These are phyloP conservation scores for Machimus rusticus DNA, from an alignment of 2,888 invertebrate genomes.

Conservation along the genomic window DNA sequence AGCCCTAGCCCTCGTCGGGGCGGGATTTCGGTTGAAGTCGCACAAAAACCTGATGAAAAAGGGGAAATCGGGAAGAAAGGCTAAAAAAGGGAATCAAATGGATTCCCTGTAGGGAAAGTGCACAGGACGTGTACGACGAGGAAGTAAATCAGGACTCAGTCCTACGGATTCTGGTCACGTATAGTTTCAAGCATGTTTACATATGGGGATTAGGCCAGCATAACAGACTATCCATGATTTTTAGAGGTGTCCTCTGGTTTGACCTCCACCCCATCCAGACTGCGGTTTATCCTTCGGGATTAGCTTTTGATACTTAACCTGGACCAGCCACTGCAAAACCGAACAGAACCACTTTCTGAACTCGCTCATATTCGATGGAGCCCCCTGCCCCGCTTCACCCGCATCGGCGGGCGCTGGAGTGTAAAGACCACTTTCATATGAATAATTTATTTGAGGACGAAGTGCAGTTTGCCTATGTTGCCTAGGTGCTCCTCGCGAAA, in stretches of 20 bases:
- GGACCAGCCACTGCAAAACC: not conserved
- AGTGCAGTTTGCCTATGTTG: not conserved
- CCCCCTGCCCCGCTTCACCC: not conserved
- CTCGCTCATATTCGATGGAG: not conserved
- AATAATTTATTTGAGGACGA: constrained; percentile 20
- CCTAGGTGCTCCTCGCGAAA: not conserved
- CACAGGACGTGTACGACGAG: not conserved
- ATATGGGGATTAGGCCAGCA: not conserved
- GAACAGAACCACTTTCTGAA: not conserved
- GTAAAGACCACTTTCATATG: not conserved
- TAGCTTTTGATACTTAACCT: not conserved
- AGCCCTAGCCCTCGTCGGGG: not conserved
- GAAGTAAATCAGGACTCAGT: constrained; percentile 6
- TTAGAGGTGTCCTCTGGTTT: not conserved
- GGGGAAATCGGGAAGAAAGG: not conserved
- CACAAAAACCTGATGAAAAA: not conserved
- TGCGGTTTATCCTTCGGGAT: not conserved
- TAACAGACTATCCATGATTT: constrained; percentile 9
- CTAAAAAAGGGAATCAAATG: not conserved
- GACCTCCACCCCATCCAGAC: not conserved
- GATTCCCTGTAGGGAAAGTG: not conserved
- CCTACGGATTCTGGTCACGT: constrained; percentile 1
- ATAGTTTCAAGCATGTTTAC: constrained; percentile 11
- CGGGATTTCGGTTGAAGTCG: not conserved
- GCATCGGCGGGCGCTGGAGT: not conserved